A percentile compares a stretch with the other conserved stretches of the same genome.
Conservation (phyloP, 2,888 invertebrate species). For the Antitype chi region DNA sequence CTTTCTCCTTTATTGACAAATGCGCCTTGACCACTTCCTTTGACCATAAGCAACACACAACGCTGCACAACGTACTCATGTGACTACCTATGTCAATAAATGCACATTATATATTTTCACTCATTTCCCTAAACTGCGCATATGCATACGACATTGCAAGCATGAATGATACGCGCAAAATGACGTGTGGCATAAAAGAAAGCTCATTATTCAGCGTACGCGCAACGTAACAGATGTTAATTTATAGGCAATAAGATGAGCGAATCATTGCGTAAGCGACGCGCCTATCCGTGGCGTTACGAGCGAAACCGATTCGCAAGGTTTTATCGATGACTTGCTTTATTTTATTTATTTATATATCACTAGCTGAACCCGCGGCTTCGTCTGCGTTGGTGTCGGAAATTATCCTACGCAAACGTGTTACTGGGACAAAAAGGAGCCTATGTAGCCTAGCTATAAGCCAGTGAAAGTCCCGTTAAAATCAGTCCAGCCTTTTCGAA, state of each 20-base stretch:
- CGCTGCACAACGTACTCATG: background rate
- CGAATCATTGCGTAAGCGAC: slow-evolving; percentile 56
- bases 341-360: background rate
- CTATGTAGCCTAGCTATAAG: no score
- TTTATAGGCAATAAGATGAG: slow-evolving; percentile 60
- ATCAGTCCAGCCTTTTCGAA: no score
- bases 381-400: no score
- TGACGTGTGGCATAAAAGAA: slow-evolving; percentile 58
- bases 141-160: background rate
- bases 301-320: slow-evolving; percentile 49
- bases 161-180: slow-evolving; percentile 34
- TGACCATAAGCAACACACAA: background rate
- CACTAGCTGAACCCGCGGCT: no score
- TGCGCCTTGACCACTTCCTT: background rate
- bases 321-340: slow-evolving; percentile 13
- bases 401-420: no score
- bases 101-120: background rate
- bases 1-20: background rate
- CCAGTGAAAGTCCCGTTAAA: no score
- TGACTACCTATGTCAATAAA: background rate
- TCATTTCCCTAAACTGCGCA: slow-evolving; percentile 17
- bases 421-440: no score
- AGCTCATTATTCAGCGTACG: slow-evolving; percentile 49
- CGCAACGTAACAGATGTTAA: slow-evolving; percentile 62
- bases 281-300: slow-evolving; percentile 35